Percentiles rank a stretch among this genome's conserved stretches.
phyloP scores from a whole-genome alignment of 2,113 vertebrate species.

The Camarhynchus parvulus region DNA sequence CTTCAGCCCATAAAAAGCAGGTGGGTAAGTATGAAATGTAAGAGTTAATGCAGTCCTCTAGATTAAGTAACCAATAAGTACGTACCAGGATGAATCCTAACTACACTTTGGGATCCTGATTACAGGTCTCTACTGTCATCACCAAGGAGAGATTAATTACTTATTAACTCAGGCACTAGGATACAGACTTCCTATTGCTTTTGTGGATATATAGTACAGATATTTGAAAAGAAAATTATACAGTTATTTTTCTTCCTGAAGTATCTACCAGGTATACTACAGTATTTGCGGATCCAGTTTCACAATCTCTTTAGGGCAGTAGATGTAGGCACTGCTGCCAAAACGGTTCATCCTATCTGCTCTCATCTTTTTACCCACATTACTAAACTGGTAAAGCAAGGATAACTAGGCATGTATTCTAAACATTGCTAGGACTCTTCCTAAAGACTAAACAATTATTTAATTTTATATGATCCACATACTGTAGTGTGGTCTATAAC shows the following conservation, averaged over 20 bases:
- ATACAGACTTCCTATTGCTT: neutral
- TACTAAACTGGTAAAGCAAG: neutral
- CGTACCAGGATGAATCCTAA: neutral
- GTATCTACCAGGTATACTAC: neutral
- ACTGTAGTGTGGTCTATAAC: neutral
- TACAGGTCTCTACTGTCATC: neutral
- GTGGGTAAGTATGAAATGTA: neutral
- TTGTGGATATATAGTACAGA: neutral
- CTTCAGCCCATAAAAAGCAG: neutral
- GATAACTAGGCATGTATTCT: neutral
- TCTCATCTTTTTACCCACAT: neutral
- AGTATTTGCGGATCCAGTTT: neutral
- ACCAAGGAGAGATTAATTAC: neutral
- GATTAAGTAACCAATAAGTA: neutral
- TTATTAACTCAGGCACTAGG: neutral
- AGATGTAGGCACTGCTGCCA: neutral
- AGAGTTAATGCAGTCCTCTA: neutral
- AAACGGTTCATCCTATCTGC: neutral
- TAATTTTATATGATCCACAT: neutral
- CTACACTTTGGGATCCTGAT: neutral
- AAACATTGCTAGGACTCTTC: neutral
- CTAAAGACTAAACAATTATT: neutral
- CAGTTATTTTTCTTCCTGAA: neutral
- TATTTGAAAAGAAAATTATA: slow-evolving; percentile 9
- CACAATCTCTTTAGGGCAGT: neutral